Base-by-base conservation (phyloP, 2,113 vertebrate species). In the Chloebia gouldiae region DNA sequence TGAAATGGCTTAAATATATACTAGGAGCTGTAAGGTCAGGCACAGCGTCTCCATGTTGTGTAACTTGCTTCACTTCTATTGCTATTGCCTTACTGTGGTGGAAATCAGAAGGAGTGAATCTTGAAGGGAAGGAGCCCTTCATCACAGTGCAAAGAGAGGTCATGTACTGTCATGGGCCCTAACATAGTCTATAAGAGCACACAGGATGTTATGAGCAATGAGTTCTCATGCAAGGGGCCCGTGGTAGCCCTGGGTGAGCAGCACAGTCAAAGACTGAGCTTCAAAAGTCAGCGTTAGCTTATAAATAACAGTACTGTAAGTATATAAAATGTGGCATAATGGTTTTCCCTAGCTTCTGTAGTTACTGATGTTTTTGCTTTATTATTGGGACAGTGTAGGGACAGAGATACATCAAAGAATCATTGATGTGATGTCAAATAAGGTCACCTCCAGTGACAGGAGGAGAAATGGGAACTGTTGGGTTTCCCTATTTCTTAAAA, bases 41-140 rank as follows among this genome's bases (percentile, higher is more conserved):
- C 45, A 14, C 0, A 3, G 7, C n/a, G 5, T 59, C 11, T 66
- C 30, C 0, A 0, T 33, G 6, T 57, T 70, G 6, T 20, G 13
- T 63, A 81, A 63, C 15, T 86, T 0, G 0, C 7, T 80, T 83
- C 16, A 13, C 20, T 65, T 82, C 24, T 40, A n/a, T 70, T 54
- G 5, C 13, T 66, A 7, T 5, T 64, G 9, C 5, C 2, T 78
- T 68, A 37, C 13, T 6, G 10, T 70, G 37, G 40, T 57, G 16
- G 59, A 78, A 88, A 44, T 40, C 5, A 63, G 63, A 68, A 72
- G n/a, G n/a, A 73, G 47, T 78, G 50, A n/a, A 23, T 49, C n/a
- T 80, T 76, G 24, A 50, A 86, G 27, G 37, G 81, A 47, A 65
- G 8, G 71, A 78, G 5, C 47, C 18, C 13, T 81, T 87, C 15